phyloP scores from a whole-genome alignment of 2,113 vertebrate genomes.

The Ceyx cyanopectus region DNA sequence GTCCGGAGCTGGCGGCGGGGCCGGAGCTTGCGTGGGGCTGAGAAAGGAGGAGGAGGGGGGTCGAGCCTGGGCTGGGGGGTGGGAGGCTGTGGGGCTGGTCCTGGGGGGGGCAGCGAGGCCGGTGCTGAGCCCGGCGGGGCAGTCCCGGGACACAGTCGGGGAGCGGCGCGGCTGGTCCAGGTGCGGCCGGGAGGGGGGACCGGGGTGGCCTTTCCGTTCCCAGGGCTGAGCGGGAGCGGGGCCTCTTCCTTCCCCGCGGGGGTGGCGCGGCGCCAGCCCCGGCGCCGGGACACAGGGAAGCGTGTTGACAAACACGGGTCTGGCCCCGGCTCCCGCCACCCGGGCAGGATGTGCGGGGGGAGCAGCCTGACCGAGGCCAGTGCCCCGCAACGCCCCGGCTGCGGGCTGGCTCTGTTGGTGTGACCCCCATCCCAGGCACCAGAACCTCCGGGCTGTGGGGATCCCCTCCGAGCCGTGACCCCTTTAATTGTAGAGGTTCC shows the following conservation, averaged over 20 bases:
- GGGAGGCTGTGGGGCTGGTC: not conserved
- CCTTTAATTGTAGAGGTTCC: not conserved
- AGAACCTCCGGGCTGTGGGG: not conserved
- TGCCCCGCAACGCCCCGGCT: not conserved
- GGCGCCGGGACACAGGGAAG: slow-evolving; percentile 48
- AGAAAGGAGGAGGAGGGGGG: not conserved
- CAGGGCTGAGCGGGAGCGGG: not conserved
- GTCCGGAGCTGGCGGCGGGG: too few relatives aligned
- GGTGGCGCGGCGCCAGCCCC: slow-evolving; percentile 21
- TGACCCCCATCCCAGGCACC: not conserved
- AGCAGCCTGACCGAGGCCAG: not conserved
- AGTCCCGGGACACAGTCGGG: not conserved
- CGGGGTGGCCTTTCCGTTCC: slow-evolving; percentile 38
- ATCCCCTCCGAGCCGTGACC: not conserved
- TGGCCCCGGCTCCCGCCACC: not conserved
- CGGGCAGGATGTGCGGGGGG: not conserved
- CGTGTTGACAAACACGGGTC: slow-evolving; percentile 35
- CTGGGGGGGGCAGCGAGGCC: not conserved
- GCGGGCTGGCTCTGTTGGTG: not conserved
- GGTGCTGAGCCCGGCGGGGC: not conserved
- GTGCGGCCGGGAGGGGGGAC: not conserved
- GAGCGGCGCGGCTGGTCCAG: not conserved
- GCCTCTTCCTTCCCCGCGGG: slow-evolving; percentile 58
- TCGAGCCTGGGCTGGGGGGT: fast-evolving
- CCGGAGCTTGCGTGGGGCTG: too few relatives aligned